These are phyloP conservation scores for Plectropomus leopardus DNA, from an alignment of 2,113 vertebrate species.

Conservation along the genomic window DNA sequence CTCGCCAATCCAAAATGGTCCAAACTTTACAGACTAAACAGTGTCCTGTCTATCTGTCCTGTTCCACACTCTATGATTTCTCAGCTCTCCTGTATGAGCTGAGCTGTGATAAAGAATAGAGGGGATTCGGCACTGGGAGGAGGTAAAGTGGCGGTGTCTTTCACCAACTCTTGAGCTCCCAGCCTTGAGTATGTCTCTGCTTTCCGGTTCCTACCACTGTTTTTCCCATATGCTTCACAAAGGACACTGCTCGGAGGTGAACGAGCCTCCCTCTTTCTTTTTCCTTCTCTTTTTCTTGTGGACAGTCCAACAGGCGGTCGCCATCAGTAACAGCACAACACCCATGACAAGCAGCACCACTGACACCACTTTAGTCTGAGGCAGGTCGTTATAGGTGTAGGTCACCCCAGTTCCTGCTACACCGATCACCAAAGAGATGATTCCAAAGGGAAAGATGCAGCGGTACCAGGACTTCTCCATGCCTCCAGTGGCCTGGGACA, in stretches of 20 bases:
- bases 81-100: slow-evolving; percentile 37
- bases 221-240: slow-evolving; percentile 78
- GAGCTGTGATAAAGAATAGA: slow-evolving; percentile 52
- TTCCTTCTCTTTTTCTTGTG: slow-evolving; percentile 87
- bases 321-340: slow-evolving; percentile 86
- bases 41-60: slow-evolving; percentile 22
- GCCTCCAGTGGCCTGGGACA: slow-evolving; percentile 91
- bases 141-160: slow-evolving; percentile 30
- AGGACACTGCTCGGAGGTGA: slow-evolving; percentile 88
- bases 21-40: slow-evolving; percentile 52
- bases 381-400: slow-evolving; percentile 91
- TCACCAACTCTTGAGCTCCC: slow-evolving; percentile 31
- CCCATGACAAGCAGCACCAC: slow-evolving; percentile 88
- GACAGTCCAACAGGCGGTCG: slow-evolving; percentile 90
- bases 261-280: slow-evolving; percentile 84
- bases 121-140: slow-evolving; percentile 35
- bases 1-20: slow-evolving; percentile 56
- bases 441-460: slow-evolving; percentile 94
- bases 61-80: slow-evolving; percentile 26
- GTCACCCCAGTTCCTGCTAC: slow-evolving; percentile 91
- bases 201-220: slow-evolving; percentile 34
- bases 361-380: slow-evolving; percentile 91
- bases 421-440: slow-evolving; percentile 92
- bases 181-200: slow-evolving; percentile 33
- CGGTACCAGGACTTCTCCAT: slow-evolving; percentile 94